These are phyloP conservation scores for Odocoileus hemionus DNA, from an alignment of 2,113 vertebrate species.

Conservation along the genomic window DNA sequence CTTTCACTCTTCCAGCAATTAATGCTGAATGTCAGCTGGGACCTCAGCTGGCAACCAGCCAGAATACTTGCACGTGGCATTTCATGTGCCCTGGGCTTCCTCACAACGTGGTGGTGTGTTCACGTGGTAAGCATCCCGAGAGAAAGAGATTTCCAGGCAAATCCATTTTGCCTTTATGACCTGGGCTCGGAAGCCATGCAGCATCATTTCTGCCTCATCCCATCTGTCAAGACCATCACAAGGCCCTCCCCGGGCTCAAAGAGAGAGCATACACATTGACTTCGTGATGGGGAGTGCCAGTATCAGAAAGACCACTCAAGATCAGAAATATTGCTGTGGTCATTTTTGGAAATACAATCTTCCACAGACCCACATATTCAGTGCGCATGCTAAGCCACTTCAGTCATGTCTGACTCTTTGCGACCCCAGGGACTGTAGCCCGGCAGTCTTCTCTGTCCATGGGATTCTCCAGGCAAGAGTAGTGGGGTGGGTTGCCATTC, in stretches of 20 bases:
- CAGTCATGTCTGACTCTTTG: background rate
- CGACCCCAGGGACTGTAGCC: background rate
- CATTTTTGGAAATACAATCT: background rate
- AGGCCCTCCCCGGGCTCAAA: background rate
- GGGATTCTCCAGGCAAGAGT: background rate
- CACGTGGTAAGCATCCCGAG: background rate
- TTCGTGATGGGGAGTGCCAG: background rate
- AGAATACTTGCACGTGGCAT: background rate
- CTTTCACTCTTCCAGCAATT: background rate
- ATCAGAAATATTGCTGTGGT: background rate
- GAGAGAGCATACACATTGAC: background rate
- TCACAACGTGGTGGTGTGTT: background rate
- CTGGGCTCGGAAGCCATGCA: background rate
- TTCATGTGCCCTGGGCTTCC: background rate
- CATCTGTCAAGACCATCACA: background rate
- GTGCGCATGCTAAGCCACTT: background rate
- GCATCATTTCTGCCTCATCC: background rate
- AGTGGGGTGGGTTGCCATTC: background rate
- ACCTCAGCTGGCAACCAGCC: background rate
- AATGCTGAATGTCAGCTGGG: background rate
- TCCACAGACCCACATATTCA: background rate
- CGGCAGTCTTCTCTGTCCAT: background rate
- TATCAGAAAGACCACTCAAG: background rate
- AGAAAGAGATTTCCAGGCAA: background rate
- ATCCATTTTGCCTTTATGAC: background rate